Conservation (phyloP, 1,140 invertebrate genomes). For the Anoplophora glabripennis region DNA sequence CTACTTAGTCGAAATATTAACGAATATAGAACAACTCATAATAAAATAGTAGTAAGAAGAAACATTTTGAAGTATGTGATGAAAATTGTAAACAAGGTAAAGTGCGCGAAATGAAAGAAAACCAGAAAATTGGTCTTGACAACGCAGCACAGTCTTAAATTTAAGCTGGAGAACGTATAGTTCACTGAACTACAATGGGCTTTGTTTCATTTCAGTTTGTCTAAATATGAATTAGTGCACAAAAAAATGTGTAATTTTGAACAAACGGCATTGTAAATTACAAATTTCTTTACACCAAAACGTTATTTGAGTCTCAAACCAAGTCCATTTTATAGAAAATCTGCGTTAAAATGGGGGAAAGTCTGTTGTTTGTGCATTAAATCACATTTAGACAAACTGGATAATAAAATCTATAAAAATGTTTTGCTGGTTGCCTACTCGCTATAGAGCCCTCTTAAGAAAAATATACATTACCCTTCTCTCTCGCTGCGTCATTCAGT, state of each 20-base stretch:
- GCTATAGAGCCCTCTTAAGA: not conserved
- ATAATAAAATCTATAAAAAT: too few species aligned
- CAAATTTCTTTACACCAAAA: too few species aligned
- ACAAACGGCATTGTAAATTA: not conserved
- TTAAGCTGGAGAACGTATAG: conserved; percentile 61
- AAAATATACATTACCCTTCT: conserved; percentile 50
- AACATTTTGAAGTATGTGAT: not conserved
- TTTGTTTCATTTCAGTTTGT: too few species aligned
- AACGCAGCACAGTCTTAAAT: not conserved
- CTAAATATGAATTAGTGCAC: too few species aligned
- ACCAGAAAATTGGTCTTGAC: not conserved
- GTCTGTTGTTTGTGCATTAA: too few species aligned
- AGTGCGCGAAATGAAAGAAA: not conserved
- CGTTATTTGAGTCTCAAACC: too few species aligned
- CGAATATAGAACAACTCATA: conserved; percentile 26
- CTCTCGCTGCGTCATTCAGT: conserved; percentile 72
- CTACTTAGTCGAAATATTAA: not conserved
- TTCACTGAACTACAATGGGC: too few species aligned
- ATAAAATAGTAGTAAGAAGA: not conserved
- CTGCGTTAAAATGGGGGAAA: too few species aligned
- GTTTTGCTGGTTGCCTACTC: too few species aligned
- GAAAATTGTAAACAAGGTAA: not conserved
- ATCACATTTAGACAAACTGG: too few species aligned
- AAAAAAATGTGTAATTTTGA: too few species aligned
- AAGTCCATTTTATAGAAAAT: too few species aligned